A percentile compares a stretch with the other conserved stretches of the same genome.
phyloP scores from a whole-genome alignment of 64 coral and sea anemone species.

The Platygyra sinensis region DNA sequence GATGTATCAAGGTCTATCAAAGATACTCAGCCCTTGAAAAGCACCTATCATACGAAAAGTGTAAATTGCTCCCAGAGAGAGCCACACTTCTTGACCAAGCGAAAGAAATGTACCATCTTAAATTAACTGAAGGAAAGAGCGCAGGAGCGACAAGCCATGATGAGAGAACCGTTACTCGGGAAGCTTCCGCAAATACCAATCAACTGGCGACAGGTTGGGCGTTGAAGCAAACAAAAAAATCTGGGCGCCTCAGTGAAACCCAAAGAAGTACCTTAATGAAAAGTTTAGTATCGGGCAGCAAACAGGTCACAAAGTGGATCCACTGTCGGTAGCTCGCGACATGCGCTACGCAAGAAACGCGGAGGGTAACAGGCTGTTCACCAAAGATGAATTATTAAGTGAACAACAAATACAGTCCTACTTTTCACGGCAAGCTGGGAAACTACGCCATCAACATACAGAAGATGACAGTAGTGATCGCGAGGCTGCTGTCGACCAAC shows the following conservation, averaged over 20 bases:
- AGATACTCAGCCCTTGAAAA: too few relatives aligned
- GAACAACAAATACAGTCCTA: neutral
- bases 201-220: constrained; percentile 14
- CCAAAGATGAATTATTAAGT: neutral
- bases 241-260: constrained; percentile 4
- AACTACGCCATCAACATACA: neutral
- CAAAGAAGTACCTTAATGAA: constrained; percentile 38
- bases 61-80: too few relatives aligned
- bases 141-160: too few relatives aligned
- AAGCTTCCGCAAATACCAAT: too few relatives aligned
- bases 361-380: neutral
- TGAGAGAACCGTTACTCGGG: too few relatives aligned
- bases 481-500: neutral
- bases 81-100: too few relatives aligned
- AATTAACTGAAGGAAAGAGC: too few relatives aligned
- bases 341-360: constrained; percentile 31
- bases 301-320: constrained; percentile 35
- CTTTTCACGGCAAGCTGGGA: neutral
- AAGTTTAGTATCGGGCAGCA: constrained; percentile 34
- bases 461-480: neutral
- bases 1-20: too few relatives aligned
- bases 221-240: constrained; percentile 17
- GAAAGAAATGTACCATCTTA: too few relatives aligned
- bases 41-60: too few relatives aligned
- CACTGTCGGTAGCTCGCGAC: constrained; percentile 3